These are phyloP conservation scores for Polypedilum pembai DNA, from an alignment of 1,140 invertebrate species.

Conservation along the genomic window DNA sequence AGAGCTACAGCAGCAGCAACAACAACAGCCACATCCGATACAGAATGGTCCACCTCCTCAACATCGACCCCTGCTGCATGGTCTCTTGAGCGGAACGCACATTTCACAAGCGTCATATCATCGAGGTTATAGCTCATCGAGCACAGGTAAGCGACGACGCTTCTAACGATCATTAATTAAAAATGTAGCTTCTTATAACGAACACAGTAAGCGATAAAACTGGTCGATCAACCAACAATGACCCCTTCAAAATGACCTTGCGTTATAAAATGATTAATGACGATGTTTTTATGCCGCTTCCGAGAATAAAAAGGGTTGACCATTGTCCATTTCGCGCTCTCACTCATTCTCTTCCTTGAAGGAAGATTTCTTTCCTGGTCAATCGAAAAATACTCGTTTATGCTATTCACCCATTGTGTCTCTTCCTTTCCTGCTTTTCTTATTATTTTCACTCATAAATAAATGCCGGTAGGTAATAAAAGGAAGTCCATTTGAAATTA, in stretches of 20 bases:
- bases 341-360: not conserved
- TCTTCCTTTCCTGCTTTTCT: not conserved
- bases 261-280: slow-evolving; percentile 31
- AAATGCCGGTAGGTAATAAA: too few relatives aligned
- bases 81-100: slow-evolving; percentile 41
- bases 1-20: slow-evolving; percentile 35
- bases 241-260: slow-evolving; percentile 30
- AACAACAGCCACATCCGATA: slow-evolving; percentile 35
- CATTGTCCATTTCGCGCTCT: slow-evolving; percentile 9
- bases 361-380: slow-evolving; percentile 22
- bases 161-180: slow-evolving; percentile 6
- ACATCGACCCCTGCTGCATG: slow-evolving; percentile 42
- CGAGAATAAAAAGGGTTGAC: slow-evolving; percentile 29
- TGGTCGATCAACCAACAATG: slow-evolving; percentile 30
- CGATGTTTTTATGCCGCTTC: slow-evolving; percentile 16
- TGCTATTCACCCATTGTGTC: not conserved
- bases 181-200: not conserved
- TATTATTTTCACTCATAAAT: not conserved
- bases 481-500: too few relatives aligned
- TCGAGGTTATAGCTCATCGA: slow-evolving; percentile 42
- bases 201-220: slow-evolving; percentile 23
- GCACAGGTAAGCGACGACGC: slow-evolving; percentile 39
- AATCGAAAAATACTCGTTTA: not conserved
- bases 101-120: slow-evolving; percentile 42
- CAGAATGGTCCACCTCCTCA: slow-evolving; percentile 31